These are phyloP conservation scores for Trematomus loennbergii DNA, from an alignment of 2,113 vertebrate genomes.

Conservation along the genomic window DNA sequence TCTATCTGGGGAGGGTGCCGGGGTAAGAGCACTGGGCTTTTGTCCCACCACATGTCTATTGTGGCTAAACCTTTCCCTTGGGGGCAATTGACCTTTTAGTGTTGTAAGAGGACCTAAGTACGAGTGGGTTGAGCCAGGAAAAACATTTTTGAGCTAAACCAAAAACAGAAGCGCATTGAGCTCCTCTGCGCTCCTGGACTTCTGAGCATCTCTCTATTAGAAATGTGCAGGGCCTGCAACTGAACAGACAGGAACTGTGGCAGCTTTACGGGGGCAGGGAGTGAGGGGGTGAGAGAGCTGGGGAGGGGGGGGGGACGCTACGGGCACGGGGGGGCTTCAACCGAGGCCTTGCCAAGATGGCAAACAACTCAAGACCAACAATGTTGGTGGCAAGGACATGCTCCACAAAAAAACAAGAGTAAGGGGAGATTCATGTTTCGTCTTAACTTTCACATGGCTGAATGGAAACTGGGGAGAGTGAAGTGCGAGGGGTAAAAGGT, in stretches of 20 bases:
- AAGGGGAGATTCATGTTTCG: conserved; percentile 64
- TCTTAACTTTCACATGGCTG: conserved; percentile 57
- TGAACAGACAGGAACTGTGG: conserved; percentile 88
- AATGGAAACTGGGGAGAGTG: conserved; percentile 49
- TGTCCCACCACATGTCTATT: conserved; percentile 95
- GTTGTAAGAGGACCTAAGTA: conserved; percentile 96
- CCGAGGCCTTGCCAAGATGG: conserved; percentile 68
- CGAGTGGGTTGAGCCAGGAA: conserved; percentile 92
- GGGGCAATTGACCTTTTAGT: conserved; percentile 95
- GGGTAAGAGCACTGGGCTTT: conserved; percentile 90
- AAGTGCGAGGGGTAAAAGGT: conserved; percentile 55
- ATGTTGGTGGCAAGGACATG: conserved; percentile 77
- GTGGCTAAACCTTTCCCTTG: conserved; percentile 91
- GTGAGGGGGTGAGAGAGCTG: conserved; percentile 63
- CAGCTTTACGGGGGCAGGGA: conserved; percentile 78
- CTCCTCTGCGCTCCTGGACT: conserved; percentile 83
- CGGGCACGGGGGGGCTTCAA: conserved; percentile 30
- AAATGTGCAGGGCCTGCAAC: conserved; percentile 84
- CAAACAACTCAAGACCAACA: conserved; percentile 77
- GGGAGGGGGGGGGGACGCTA: conserved; percentile 37
- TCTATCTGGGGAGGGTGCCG: conserved; percentile 89
- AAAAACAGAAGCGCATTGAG: conserved; percentile 97
- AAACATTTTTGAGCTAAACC: conserved; percentile 94
- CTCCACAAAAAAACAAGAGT: conserved; percentile 55
- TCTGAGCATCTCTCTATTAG: conserved; percentile 92